Evolutionary conservation across 2,113 vertebrate species (phyloP).

Genomic region (Ciconia boyciana): DNA sequence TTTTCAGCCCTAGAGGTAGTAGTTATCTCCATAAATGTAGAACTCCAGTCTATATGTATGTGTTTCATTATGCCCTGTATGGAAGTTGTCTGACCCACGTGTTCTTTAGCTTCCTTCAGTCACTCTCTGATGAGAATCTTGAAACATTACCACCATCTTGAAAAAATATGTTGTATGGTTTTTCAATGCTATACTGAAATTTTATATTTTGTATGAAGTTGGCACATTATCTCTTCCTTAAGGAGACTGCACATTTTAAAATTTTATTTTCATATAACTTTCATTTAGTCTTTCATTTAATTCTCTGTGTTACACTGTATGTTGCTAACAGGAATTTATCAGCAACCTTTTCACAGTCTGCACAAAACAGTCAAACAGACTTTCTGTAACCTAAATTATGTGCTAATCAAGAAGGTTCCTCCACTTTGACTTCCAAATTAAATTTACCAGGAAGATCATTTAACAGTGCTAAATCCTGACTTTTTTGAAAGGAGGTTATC

Average conservation of each 20-base stretch:
- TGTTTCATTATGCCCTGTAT: slow-evolving; percentile 14
- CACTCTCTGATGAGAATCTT: neutral
- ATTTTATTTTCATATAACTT: neutral
- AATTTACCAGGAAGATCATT: neutral
- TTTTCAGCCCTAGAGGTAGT: neutral
- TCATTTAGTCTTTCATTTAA: neutral
- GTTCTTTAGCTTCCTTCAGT: slow-evolving; percentile 20
- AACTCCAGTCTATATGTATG: neutral
- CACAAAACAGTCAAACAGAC: neutral
- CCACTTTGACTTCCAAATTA: neutral
- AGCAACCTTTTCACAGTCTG: neutral
- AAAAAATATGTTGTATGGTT: neutral
- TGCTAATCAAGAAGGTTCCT: neutral
- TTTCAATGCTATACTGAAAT: neutral
- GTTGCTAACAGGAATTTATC: neutral
- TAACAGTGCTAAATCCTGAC: neutral
- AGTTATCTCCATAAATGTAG: neutral
- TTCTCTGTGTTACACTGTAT: neutral
- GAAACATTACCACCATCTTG: neutral
- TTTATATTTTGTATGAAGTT: neutral
- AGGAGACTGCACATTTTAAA: neutral
- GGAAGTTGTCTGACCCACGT: neutral
- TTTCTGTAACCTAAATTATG: neutral
- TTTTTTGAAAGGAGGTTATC: neutral
- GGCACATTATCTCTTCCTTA: neutral